Evolutionary conservation across 1,140 invertebrate genomes (phyloP).

Genomic region (Pteromalus puparum): DNA sequence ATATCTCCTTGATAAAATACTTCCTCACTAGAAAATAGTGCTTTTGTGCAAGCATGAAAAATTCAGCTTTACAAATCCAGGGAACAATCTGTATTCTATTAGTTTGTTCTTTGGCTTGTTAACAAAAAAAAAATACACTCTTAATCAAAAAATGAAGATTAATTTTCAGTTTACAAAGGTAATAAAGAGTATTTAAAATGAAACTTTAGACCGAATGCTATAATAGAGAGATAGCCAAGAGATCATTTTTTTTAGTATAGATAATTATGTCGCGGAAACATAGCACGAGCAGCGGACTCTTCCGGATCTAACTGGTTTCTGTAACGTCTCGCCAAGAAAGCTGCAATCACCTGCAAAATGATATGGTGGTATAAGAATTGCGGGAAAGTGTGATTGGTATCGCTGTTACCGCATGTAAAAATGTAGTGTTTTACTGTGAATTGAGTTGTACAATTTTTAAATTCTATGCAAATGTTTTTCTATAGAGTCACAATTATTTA

Average conservation of each 20-base stretch:
- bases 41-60: constrained; percentile 30
- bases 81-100: constrained; percentile 32
- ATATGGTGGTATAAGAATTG: not conserved
- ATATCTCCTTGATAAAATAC: constrained; percentile 40
- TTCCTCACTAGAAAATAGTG: constrained; percentile 29
- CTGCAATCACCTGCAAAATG: constrained; percentile 82
- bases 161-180: constrained; percentile 37
- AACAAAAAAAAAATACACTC: constrained; percentile 3
- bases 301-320: constrained; percentile 84
- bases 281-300: constrained; percentile 80
- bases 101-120: constrained; percentile 56
- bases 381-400: not conserved
- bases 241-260: constrained; percentile 64
- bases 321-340: constrained; percentile 83
- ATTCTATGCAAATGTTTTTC: too few species aligned
- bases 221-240: constrained; percentile 35
- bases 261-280: constrained; percentile 82
- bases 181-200: constrained; percentile 51
- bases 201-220: constrained; percentile 40
- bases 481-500: too few species aligned
- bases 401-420: not conserved
- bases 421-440: constrained; percentile 38
- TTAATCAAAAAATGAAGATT: constrained; percentile 33
- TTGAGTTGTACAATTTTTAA: not conserved
- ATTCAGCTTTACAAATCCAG: constrained; percentile 23